Base-by-base conservation (phyloP, 2,888 invertebrate genomes). In the Drosophila borealis region DNA sequence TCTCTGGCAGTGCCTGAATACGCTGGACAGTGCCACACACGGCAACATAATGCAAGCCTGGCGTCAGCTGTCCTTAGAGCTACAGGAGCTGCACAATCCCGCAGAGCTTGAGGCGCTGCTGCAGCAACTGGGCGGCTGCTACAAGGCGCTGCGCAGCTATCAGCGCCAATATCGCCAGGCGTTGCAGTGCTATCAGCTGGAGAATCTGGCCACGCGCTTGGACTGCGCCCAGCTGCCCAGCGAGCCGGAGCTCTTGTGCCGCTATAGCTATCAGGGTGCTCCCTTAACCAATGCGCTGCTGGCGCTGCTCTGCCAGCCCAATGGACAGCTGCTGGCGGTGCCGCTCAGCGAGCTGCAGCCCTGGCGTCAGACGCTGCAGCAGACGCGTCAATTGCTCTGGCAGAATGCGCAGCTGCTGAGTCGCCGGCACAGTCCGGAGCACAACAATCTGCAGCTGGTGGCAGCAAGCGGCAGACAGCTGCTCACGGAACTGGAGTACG, bases 341-440 rank as follows among this genome's bases (percentile, higher is more conserved):
- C 88, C 91, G 1, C 74, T 93, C 0, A 89, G 80, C 19, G 90
- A 92, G 37, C 60, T 93, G 41, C 78, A 83, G 41, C 71, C 78
- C 2, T 91, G 91, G 91, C 90, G 89, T 37, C 57, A 59, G 1
- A 79, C 90, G 2, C 70, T 92, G 21, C 81, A 90, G 10, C 61
- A 90, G 45, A 83, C 92, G 10, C 93, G 82, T 81, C 92, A 94
- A 85, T 83, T 95, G 3, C 90, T 95, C 71, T 95, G 95, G 66
- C 86, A 94, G 44, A 94, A 94, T 74, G 71, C 86, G 0, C 33
- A 61, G 4, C 53, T 92, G 0, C 65, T 90, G 59, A 74, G 74
- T 3, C 42, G 54, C 0, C 67, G 60, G 4, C 80, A 84, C 41
- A 79, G 78, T 41, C 54, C 50, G 0, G 51, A 74, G 13, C 4